Conservation (phyloP, 1,140 invertebrate genomes). For the Drosophila sturtevanti region DNA sequence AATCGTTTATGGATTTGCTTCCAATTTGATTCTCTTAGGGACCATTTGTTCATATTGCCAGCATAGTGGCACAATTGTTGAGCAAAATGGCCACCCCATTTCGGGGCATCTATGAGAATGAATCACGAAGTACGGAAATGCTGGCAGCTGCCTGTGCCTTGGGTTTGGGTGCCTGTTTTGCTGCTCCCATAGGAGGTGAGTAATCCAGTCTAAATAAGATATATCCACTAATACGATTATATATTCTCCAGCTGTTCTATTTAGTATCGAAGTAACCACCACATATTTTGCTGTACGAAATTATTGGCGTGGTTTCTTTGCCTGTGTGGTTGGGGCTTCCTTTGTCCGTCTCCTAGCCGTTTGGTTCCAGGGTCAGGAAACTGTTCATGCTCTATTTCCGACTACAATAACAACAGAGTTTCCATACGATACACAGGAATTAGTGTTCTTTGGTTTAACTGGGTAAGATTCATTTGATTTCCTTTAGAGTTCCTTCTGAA, state of each 20-base stretch:
- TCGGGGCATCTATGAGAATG: slow-evolving; percentile 97
- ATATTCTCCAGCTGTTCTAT: slow-evolving; percentile 90
- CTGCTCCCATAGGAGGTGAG: slow-evolving; percentile 95
- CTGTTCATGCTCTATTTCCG: slow-evolving; percentile 96
- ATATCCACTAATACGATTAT: background rate
- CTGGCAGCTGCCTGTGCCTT: slow-evolving; percentile 97
- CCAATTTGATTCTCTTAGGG: too few relatives aligned
- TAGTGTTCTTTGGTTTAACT: slow-evolving; percentile 97
- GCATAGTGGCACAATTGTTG: slow-evolving; percentile 96
- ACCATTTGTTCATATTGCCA: slow-evolving; percentile 98
- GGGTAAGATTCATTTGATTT: slow-evolving; percentile 86
- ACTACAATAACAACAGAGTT: slow-evolving; percentile 98
- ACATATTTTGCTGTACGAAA: slow-evolving; percentile 99
- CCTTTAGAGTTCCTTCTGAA: background rate
- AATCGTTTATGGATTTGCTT: too few relatives aligned
- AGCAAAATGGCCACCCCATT: slow-evolving; percentile 97
- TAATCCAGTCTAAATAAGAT: background rate
- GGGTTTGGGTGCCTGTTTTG: slow-evolving; percentile 97
- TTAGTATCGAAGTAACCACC: slow-evolving; percentile 99
- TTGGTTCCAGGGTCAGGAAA: slow-evolving; percentile 97
- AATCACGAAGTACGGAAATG: slow-evolving; percentile 97
- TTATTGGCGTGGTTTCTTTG: slow-evolving; percentile 99
- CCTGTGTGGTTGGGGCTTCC: slow-evolving; percentile 97
- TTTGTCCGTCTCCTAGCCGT: slow-evolving; percentile 96
- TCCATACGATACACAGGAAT: slow-evolving; percentile 98